Percentiles rank a stretch among this genome's conserved stretches.
Conservation (phyloP, 2,888 invertebrate species). For the Nemapogon koenigi region DNA sequence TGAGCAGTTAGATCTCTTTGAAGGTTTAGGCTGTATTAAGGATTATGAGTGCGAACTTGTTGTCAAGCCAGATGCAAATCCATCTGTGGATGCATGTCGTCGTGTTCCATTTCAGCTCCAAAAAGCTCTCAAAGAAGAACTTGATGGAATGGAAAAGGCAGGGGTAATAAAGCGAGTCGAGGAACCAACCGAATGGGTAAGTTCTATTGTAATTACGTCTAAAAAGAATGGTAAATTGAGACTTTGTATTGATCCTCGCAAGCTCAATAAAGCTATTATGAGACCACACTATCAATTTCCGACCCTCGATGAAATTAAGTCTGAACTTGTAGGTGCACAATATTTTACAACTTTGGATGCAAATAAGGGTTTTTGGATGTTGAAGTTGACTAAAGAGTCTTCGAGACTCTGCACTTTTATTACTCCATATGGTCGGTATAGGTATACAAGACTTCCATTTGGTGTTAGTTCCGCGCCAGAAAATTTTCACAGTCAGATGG, state of each 20-base stretch:
- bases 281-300: conserved; percentile 19
- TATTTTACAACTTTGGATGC: conserved; percentile 18
- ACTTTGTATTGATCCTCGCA: conserved; percentile 18
- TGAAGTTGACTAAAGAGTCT: conserved; percentile 11
- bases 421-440: conserved; percentile 17
- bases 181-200: conserved; percentile 18
- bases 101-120: conserved; percentile 6
- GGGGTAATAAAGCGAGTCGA: conserved; percentile 13
- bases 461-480: conserved; percentile 18
- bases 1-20: too few relatives aligned
- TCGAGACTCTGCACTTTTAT: conserved; percentile 19
- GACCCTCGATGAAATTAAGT: conserved; percentile 17
- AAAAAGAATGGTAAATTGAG: conserved; percentile 18
- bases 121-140: conserved; percentile 13
- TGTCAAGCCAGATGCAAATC: too few relatives aligned
- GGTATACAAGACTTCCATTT: conserved; percentile 16
- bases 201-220: conserved; percentile 14
- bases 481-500: conserved; percentile 16
- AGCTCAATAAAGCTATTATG: conserved; percentile 18
- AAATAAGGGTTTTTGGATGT: conserved; percentile 19
- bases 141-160: conserved; percentile 11
- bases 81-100: too few relatives aligned
- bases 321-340: conserved; percentile 14
- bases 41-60: too few relatives aligned
- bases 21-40: too few relatives aligned